These are phyloP conservation scores for Urocyon cinereoargenteus DNA, from an alignment of 2,797 vertebrate species.

Conservation along the genomic window DNA sequence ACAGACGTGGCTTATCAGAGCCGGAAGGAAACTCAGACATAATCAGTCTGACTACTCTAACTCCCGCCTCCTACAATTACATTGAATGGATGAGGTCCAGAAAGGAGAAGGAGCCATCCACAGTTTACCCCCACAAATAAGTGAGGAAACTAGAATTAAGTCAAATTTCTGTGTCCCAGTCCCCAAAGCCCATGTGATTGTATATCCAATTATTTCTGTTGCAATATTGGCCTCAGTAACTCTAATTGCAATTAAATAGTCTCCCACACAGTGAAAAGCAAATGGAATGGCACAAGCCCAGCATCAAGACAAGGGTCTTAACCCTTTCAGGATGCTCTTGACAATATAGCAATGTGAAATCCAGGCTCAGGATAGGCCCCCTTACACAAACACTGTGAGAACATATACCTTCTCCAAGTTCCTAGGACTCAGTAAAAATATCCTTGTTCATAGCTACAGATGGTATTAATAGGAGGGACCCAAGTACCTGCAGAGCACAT, in stretches of 20 bases:
- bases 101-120: neutral
- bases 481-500: neutral
- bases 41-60: neutral
- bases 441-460: neutral
- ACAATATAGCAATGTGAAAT: neutral
- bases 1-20: conserved; percentile 36
- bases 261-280: conserved; percentile 62
- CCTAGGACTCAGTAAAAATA: neutral
- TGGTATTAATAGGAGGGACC: neutral
- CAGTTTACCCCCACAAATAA: conserved; percentile 51
- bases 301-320: conserved; percentile 23
- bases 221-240: conserved; percentile 51
- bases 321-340: neutral
- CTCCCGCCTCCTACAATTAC: neutral
- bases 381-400: neutral
- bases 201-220: conserved; percentile 73
- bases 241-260: conserved; percentile 48
- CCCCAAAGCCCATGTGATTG: conserved; percentile 48
- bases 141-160: conserved; percentile 59
- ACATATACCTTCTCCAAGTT: neutral
- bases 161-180: conserved; percentile 48
- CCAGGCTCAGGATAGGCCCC: neutral
- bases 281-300: conserved; percentile 17
- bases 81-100: conserved; percentile 53
- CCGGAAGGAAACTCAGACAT: conserved; percentile 46